Evolutionary conservation across 2,888 invertebrate genomes (phyloP).

Genomic region (Tetragonisca angustula): DNA sequence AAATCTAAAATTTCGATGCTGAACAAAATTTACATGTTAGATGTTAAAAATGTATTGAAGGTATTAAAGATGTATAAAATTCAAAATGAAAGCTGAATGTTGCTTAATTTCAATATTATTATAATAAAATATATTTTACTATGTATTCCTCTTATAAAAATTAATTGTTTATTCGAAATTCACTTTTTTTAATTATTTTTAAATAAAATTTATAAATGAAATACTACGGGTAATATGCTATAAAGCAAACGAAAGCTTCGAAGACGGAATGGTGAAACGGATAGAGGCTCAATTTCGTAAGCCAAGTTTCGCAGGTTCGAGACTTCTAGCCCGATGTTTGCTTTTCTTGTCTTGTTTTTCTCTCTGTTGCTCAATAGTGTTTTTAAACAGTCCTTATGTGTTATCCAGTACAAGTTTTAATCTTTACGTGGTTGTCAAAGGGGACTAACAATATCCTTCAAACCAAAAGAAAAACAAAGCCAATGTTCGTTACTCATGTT

Average conservation of each 20-base stretch:
- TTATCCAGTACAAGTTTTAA: neutral
- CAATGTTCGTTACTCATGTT: neutral
- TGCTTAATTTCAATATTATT: neutral
- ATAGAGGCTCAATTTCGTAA: neutral
- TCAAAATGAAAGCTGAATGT: neutral
- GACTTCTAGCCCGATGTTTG: neutral
- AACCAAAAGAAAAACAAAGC: neutral
- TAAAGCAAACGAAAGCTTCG: fast-evolving
- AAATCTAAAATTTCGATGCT: neutral
- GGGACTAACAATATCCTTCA: neutral
- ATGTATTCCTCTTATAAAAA: neutral
- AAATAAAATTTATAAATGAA: neutral
- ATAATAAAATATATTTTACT: neutral
- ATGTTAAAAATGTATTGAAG: too few relatives aligned
- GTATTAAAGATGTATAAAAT: neutral
- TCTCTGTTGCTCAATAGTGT: neutral
- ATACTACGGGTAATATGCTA: fast-evolving
- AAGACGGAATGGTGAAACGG: neutral
- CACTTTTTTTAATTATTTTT: too few relatives aligned
- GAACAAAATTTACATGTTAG: neutral
- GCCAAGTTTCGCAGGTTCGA: neutral
- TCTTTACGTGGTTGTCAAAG: neutral
- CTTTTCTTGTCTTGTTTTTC: neutral
- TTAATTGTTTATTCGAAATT: too few relatives aligned
- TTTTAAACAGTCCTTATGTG: neutral